These are phyloP conservation scores for Muntiacus reevesi DNA, from an alignment of 2,113 vertebrate genomes.

Conservation along the genomic window DNA sequence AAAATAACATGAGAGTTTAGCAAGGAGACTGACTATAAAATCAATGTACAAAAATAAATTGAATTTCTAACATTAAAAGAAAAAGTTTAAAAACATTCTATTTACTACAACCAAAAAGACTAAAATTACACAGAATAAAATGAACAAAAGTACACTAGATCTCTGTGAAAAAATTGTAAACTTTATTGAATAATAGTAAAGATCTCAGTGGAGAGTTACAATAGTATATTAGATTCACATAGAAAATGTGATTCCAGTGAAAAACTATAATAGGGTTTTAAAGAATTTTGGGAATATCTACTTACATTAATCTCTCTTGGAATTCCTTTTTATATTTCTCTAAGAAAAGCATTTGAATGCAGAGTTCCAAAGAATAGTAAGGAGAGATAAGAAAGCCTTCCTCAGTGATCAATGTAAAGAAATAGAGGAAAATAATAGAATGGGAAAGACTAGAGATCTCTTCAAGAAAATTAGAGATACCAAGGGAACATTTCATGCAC, in stretches of 20 bases:
- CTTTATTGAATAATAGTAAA: not conserved
- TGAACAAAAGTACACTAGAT: not conserved
- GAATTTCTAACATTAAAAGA: not conserved
- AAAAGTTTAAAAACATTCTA: not conserved
- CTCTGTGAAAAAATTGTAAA: not conserved
- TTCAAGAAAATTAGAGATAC: not conserved
- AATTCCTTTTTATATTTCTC: conserved; percentile 6
- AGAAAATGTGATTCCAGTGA: not conserved
- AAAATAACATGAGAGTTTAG: conserved; percentile 3
- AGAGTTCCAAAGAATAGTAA: not conserved
- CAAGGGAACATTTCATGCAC: not conserved
- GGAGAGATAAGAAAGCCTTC: not conserved
- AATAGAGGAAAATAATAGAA: not conserved
- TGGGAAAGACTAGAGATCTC: not conserved
- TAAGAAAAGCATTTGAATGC: not conserved
- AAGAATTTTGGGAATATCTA: not conserved
- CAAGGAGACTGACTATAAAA: not conserved
- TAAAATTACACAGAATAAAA: not conserved
- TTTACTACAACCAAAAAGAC: not conserved
- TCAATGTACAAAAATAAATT: conserved; percentile 20
- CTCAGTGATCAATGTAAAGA: not conserved
- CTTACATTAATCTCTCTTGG: conserved; percentile 1
- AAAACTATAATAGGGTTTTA: not conserved
- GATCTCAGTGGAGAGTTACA: not conserved
- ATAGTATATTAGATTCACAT: not conserved